phyloP scores from a whole-genome alignment of 2,113 vertebrate species.

The Laticauda colubrina region DNA sequence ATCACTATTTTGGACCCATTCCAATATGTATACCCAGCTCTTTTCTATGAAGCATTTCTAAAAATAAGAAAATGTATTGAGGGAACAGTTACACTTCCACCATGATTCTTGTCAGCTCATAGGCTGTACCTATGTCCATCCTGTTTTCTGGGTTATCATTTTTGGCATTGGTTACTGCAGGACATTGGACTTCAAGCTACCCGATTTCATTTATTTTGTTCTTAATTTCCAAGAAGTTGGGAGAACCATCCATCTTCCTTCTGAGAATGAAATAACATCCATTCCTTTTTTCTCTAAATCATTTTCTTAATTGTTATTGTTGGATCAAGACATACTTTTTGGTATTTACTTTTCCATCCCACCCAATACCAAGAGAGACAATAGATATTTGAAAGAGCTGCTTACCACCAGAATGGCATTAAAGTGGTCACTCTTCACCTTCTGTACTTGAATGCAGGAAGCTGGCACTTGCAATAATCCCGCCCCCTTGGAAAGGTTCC shows the following conservation, averaged over 20 bases:
- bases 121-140: neutral
- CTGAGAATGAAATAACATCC: neutral
- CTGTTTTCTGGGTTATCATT: neutral
- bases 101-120: neutral
- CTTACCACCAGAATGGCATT: constrained; percentile 67
- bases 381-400: constrained; percentile 12
- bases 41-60: neutral
- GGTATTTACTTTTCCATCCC: too few relatives aligned
- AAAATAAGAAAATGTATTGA: neutral
- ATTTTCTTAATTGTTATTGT: neutral
- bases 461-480: constrained; percentile 64
- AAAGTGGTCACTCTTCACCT: constrained; percentile 65
- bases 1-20: neutral
- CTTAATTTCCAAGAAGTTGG: fast-evolving
- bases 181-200: neutral
- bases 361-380: neutral
- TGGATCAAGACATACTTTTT: neutral
- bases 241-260: neutral
- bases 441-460: constrained; percentile 65
- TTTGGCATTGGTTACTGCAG: neutral
- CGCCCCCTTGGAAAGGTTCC: constrained; percentile 49
- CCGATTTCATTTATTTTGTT: neutral
- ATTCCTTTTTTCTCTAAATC: constrained; percentile 1
- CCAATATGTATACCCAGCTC: neutral
- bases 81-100: neutral